Evolutionary conservation across 2,113 vertebrate species (phyloP).

Genomic region (Cisticola juncidis): DNA sequence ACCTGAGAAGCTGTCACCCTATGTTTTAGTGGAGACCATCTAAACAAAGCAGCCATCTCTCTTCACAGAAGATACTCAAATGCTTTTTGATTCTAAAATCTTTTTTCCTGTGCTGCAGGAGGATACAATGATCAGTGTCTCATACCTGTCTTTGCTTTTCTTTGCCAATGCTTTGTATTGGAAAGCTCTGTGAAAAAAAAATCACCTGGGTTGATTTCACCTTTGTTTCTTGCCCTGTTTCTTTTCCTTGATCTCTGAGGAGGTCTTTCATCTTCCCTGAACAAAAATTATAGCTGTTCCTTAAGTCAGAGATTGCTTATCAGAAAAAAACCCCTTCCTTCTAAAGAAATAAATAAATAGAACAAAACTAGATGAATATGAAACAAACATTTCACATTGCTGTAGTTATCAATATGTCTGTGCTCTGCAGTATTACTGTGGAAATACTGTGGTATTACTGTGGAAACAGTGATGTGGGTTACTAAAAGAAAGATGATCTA

Average conservation of each 20-base stretch:
- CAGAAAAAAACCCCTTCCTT: slow-evolving; percentile 12
- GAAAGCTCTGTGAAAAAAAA: slow-evolving; percentile 14
- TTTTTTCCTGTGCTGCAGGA: background rate
- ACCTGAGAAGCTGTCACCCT: background rate
- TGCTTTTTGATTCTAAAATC: slow-evolving; percentile 10
- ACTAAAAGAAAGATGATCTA: slow-evolving; percentile 47
- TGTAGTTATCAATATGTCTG: background rate
- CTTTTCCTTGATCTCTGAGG: slow-evolving; percentile 65
- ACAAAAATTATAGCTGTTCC: slow-evolving; percentile 56
- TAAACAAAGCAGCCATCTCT: slow-evolving; percentile 31
- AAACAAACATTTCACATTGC: slow-evolving; percentile 9
- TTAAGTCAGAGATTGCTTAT: slow-evolving; percentile 62
- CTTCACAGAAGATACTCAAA: background rate
- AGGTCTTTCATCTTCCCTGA: slow-evolving; percentile 63
- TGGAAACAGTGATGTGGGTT: slow-evolving; percentile 46
- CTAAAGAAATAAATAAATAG: slow-evolving; percentile 18
- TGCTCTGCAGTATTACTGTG: slow-evolving; percentile 16
- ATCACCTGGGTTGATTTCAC: slow-evolving; percentile 42
- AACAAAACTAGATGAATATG: background rate
- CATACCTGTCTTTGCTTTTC: background rate
- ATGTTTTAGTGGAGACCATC: background rate
- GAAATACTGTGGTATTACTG: slow-evolving; percentile 44
- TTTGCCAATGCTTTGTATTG: background rate
- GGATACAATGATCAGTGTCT: background rate
- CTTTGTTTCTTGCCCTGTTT: slow-evolving; percentile 17